These are phyloP conservation scores for Cotesia glomerata DNA, from an alignment of 1,140 invertebrate species.

Conservation along the genomic window DNA sequence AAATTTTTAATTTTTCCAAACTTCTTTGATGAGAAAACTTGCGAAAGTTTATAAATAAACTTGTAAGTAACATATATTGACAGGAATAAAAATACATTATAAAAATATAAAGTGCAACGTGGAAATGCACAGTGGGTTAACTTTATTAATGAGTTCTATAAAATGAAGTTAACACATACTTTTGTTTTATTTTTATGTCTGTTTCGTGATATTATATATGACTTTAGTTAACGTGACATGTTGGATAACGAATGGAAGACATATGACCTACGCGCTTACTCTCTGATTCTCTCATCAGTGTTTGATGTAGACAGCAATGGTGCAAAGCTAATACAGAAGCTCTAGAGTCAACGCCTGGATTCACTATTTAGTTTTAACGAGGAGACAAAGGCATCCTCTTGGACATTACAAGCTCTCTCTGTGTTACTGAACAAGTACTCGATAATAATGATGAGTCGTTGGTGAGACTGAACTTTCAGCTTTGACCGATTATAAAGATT, in stretches of 20 bases:
- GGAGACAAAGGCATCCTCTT: conserved; percentile 33
- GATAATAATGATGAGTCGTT: conserved; percentile 27
- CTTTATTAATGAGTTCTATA: no score
- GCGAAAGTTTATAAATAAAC: no score
- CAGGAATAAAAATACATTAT: no score
- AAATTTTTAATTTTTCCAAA: no score
- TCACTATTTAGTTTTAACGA: conserved; percentile 38
- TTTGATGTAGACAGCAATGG: conserved; percentile 31
- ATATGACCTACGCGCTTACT: conserved; percentile 21
- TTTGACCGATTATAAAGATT: neutral
- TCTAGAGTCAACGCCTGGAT: conserved; percentile 16
- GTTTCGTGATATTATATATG: neutral
- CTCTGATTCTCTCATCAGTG: conserved; percentile 16
- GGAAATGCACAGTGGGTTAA: no score
- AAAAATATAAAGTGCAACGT: no score
- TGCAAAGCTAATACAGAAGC: conserved; percentile 37
- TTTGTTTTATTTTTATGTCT: neutral
- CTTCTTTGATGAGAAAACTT: no score
- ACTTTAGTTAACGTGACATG: neutral
- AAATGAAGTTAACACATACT: neutral
- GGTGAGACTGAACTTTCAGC: neutral
- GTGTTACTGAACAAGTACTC: conserved; percentile 5
- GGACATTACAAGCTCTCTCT: conserved; percentile 25
- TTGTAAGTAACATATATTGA: no score
- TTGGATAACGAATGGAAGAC: conserved; percentile 27